These are phyloP conservation scores for Numenius arquata DNA, from an alignment of 2,113 vertebrate genomes.

Conservation along the genomic window DNA sequence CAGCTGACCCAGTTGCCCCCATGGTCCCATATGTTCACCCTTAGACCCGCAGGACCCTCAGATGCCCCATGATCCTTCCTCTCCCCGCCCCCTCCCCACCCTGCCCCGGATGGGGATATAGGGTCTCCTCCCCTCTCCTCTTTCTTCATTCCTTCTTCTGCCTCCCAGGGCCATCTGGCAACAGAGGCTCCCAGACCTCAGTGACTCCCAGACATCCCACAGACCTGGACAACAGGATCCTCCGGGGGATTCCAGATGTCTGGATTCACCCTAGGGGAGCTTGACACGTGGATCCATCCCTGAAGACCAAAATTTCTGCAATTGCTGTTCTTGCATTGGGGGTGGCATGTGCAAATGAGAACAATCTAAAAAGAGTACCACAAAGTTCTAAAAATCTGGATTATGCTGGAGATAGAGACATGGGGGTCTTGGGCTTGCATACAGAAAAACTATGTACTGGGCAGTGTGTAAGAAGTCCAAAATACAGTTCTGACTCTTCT, in stretches of 20 bases:
- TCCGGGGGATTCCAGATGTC: background rate
- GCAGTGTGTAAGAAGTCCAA: background rate
- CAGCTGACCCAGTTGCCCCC: background rate
- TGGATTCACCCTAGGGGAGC: background rate
- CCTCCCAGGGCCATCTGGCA: background rate
- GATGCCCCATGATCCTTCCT: background rate
- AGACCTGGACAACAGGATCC: background rate
- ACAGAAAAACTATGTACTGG: background rate
- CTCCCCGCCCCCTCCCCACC: no score
- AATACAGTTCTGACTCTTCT: background rate
- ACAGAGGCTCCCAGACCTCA: background rate
- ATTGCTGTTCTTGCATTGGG: background rate
- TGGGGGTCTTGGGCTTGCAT: background rate
- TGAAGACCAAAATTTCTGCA: background rate
- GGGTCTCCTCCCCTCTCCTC: background rate
- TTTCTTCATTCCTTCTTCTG: background rate
- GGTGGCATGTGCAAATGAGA: background rate
- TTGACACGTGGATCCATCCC: background rate
- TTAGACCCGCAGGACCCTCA: background rate
- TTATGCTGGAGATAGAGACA: background rate
- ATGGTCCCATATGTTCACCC: background rate
- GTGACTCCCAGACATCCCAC: fast-evolving
- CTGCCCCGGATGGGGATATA: no score
- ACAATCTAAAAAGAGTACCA: background rate
- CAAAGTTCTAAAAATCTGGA: background rate